Percentiles rank a stretch among this genome's conserved stretches.
phyloP scores from a whole-genome alignment of 2,797 vertebrate species.

The Melanotaenia parkinsoni region DNA sequence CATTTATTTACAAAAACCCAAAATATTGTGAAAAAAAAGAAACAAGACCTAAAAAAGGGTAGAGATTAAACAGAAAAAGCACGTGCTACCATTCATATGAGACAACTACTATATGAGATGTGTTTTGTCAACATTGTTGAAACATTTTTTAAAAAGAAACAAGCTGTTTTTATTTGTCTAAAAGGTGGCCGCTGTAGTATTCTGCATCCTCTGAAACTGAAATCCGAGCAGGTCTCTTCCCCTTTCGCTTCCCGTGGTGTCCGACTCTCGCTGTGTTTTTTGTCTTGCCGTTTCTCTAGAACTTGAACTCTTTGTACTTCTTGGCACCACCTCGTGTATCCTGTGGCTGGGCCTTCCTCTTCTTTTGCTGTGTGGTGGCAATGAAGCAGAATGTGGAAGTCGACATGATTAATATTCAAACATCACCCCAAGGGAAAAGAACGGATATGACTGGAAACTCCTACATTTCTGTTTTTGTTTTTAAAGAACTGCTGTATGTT shows the following conservation, averaged over 20 bases:
- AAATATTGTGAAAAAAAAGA: not conserved
- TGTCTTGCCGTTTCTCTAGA: conserved; percentile 73
- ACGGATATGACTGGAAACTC: not conserved
- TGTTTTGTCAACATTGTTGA: not conserved
- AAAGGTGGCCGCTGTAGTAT: conserved; percentile 26
- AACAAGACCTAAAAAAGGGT: conserved; percentile 38
- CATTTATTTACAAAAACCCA: conserved; percentile 80
- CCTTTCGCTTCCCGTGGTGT: conserved; percentile 28
- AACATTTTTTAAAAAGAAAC: conserved; percentile 25
- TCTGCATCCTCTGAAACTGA: conserved; percentile 33
- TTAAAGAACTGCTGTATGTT: not conserved
- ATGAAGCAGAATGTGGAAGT: not conserved
- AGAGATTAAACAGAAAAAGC: conserved; percentile 35
- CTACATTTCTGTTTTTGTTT: not conserved
- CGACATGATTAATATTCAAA: conserved; percentile 25
- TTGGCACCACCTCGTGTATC: conserved; percentile 90
- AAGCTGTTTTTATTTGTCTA: conserved; percentile 3
- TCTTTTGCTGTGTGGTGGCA: conserved; percentile 87
- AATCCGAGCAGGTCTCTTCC: conserved; percentile 19
- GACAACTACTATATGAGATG: conserved; percentile 12
- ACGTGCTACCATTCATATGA: not conserved
- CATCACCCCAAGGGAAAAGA: conserved; percentile 2
- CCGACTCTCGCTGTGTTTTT: not conserved
- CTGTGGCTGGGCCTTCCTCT: conserved; percentile 92
- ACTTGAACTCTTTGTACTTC: conserved; percentile 97